phyloP scores from a whole-genome alignment of 2,888 invertebrate genomes.

The Drosophila merina region DNA sequence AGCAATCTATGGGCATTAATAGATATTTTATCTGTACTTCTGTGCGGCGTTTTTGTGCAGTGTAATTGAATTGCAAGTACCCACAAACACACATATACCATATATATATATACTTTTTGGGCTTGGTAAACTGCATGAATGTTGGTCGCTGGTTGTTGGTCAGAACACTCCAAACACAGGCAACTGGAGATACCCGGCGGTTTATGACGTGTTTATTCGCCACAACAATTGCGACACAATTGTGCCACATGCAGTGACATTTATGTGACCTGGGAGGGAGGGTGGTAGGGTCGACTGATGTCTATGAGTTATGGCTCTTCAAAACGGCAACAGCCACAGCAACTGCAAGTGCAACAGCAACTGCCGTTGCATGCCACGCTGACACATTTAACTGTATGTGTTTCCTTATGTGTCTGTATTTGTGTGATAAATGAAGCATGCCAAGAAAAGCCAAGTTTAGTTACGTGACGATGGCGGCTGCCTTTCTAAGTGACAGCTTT shows the following conservation, averaged over 20 bases:
- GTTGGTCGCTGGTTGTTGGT: slow-evolving; percentile 4
- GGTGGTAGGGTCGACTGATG: slow-evolving; percentile 31
- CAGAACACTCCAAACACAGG: slow-evolving; percentile 15
- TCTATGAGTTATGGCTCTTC: slow-evolving; percentile 64
- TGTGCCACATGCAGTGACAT: slow-evolving; percentile 70
- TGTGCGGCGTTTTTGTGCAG: slow-evolving; percentile 22
- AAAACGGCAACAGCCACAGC: slow-evolving; percentile 34
- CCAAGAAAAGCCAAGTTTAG: slow-evolving; percentile 34
- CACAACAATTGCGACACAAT: slow-evolving; percentile 63
- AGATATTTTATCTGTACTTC: slow-evolving; percentile 58
- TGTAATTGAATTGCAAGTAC: slow-evolving; percentile 64
- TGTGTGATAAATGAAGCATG: slow-evolving; percentile 59
- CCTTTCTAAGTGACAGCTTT: slow-evolving; percentile 23
- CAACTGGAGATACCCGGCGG: slow-evolving; percentile 36
- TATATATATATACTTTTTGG: slow-evolving; percentile 4
- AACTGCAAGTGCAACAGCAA: slow-evolving; percentile 15
- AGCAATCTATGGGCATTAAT: slow-evolving; percentile 65
- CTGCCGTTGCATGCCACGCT: slow-evolving; percentile 42
- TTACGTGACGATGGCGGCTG: slow-evolving; percentile 31
- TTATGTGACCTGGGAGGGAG: slow-evolving; percentile 56
- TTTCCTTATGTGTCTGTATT: slow-evolving; percentile 2
- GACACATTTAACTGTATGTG: slow-evolving; percentile 55
- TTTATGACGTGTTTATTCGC: slow-evolving; percentile 58
- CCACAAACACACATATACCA: slow-evolving; percentile 20
- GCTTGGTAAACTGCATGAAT: background rate